Evolutionary conservation across 2,797 vertebrate species (phyloP), one percentile per base, ranked within the genome.

Genomic region (Hippoglossus hippoglossus): DNA sequence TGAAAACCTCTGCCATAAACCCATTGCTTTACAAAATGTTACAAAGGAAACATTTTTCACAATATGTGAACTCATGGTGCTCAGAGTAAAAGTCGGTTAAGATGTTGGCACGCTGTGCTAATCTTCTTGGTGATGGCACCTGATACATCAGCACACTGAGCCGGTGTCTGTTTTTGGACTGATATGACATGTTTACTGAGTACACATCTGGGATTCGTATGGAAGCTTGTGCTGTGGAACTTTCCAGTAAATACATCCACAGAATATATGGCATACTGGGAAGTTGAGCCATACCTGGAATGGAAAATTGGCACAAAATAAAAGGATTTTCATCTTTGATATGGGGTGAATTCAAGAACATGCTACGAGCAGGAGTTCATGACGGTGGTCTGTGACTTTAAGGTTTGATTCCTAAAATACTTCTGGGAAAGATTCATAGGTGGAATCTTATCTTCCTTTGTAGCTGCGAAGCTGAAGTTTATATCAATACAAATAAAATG

Each of bases 191-290:
- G 90, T 93, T 92, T 92, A 83, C 85, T 90, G 72, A 85, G 92
- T 75, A 91, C 84, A 94, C 91, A 92, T 76, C 70, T 71, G 81
- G 72, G 71, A 78, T 62, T 54, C 46, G 58, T 66, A 82, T 76
- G 28, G 56, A 76, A 19, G 69, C 67, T 86, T 59, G 71, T 67
- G 62, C 74, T 64, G 53, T 75, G 73, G 83, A 86, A 81, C 79
- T 77, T 88, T 91, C 79, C 85, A 84, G 87, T 90, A 80, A 89
- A 90, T 89, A 72, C 28, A 59, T 92, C 91, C 89, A 85, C 67
- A 83, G 90, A 92, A 92, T 63, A 72, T 16, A 56, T 63, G 34
- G 8, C 16, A 25, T 91, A 86, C 92, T 73, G 46, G 64, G 82
- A 91, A 92, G 69, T 65, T 57, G 22, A 36, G 50, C 18, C 12